Percentiles rank a stretch among this genome's conserved stretches.
Evolutionary conservation across 2,113 vertebrate genomes (phyloP).

Genomic region (Chaenocephalus aceratus): DNA sequence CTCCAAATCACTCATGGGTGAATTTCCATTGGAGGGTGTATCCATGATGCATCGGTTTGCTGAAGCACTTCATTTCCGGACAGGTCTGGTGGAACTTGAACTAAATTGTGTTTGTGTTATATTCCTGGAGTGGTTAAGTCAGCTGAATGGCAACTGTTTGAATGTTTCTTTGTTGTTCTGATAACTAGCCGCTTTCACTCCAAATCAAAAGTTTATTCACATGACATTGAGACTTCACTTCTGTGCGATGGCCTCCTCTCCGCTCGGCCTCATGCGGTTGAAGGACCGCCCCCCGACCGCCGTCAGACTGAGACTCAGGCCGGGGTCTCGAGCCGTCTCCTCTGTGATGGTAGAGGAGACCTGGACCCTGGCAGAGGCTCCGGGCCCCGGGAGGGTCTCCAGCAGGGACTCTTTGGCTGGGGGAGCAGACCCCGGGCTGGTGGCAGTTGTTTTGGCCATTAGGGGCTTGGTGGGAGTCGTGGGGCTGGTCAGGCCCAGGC

Average conservation of each 20-base stretch:
- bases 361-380: constrained; percentile 64
- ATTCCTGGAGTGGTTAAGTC: constrained; percentile 13
- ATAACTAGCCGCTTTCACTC: constrained; percentile 13
- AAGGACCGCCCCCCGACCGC: constrained; percentile 75
- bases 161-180: too few species aligned
- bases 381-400: constrained; percentile 65
- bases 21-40: neutral
- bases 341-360: constrained; percentile 70
- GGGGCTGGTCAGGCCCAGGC: constrained; percentile 87
- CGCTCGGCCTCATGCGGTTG: constrained; percentile 90
- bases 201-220: constrained; percentile 35
- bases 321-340: constrained; percentile 83
- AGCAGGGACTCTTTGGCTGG: constrained; percentile 68
- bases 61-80: constrained; percentile 43
- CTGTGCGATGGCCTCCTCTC: constrained; percentile 88
- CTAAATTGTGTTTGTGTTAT: constrained; percentile 18
- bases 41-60: constrained; percentile 22
- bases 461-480: constrained; percentile 82
- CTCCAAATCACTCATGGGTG: constrained; percentile 34
- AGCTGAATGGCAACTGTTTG: neutral
- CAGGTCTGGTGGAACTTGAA: constrained; percentile 16
- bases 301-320: constrained; percentile 82
- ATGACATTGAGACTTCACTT: constrained; percentile 83
- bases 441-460: constrained; percentile 47
- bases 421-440: constrained; percentile 79